Percentiles rank a stretch among this genome's conserved stretches.
Conservation (phyloP, 2,113 vertebrate genomes). For the Meles meles region DNA sequence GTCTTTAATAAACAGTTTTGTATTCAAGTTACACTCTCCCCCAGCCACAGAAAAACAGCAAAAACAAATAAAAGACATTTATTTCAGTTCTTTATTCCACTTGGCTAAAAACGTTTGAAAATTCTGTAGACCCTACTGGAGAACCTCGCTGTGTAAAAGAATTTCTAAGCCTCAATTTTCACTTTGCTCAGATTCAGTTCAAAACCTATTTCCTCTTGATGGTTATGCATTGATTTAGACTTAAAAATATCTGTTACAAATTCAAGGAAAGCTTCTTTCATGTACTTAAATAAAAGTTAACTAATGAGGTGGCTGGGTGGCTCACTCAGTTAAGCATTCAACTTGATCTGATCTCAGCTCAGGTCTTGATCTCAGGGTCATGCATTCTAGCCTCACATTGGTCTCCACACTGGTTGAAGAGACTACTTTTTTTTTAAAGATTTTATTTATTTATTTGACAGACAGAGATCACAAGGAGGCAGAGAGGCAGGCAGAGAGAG, state of each 20-base stretch:
- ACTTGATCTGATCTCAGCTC: too few species aligned
- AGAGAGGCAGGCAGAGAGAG: too few species aligned
- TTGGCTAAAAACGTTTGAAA: constrained; percentile 32
- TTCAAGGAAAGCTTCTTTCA: constrained; percentile 8
- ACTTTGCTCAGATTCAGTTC: background rate
- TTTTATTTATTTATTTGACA: too few species aligned
- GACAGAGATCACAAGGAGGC: too few species aligned
- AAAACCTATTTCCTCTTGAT: constrained; percentile 28
- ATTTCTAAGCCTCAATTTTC: background rate
- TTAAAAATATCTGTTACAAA: constrained; percentile 48
- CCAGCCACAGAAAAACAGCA: background rate
- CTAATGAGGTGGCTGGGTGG: background rate
- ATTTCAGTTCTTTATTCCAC: background rate
- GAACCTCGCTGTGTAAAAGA: background rate
- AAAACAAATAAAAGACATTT: background rate
- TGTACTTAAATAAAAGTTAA: constrained; percentile 32
- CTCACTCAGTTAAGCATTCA: too few species aligned
- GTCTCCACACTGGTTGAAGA: too few species aligned
- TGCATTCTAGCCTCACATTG: too few species aligned
- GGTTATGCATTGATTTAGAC: background rate
- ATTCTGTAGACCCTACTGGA: background rate
- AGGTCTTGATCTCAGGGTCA: too few species aligned
- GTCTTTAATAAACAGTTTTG: background rate
- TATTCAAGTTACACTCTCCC: background rate
- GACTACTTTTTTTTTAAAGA: too few species aligned